These are phyloP conservation scores for Lasioglossum pauxillum DNA, from an alignment of 2,888 invertebrate genomes.

Conservation along the genomic window DNA sequence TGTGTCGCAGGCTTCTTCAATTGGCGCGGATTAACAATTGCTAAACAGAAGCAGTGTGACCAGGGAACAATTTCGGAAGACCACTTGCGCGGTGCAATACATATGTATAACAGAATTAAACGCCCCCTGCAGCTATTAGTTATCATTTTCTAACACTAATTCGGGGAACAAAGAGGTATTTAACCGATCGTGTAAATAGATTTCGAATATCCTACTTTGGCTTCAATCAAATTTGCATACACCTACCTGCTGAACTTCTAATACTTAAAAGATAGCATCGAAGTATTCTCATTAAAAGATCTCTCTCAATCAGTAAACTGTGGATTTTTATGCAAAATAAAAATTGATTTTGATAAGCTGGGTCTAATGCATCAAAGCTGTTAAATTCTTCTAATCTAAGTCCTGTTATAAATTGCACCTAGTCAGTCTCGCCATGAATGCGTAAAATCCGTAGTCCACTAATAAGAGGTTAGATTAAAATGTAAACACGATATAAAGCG, in stretches of 20 bases:
- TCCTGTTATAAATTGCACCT: background rate
- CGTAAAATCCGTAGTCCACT: background rate
- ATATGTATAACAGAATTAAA: background rate
- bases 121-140: background rate
- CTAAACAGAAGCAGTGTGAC: background rate
- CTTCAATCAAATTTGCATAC: background rate
- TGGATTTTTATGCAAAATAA: background rate
- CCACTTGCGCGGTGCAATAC: background rate
- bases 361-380: no score
- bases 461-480: background rate
- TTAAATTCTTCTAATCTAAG: no score
- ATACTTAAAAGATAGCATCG: background rate
- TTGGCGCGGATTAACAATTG: conserved; percentile 14
- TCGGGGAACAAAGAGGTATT: conserved; percentile 8
- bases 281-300: no score
- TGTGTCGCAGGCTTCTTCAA: background rate
- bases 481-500: background rate
- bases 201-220: background rate
- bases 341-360: background rate
- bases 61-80: conserved; percentile 12
- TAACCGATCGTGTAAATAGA: background rate
- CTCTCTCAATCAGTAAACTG: background rate
- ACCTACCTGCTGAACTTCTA: background rate
- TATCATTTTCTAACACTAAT: background rate
- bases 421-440: background rate